Conservation (phyloP, 2,797 vertebrate species). For the Thripadectes ignobilis region DNA sequence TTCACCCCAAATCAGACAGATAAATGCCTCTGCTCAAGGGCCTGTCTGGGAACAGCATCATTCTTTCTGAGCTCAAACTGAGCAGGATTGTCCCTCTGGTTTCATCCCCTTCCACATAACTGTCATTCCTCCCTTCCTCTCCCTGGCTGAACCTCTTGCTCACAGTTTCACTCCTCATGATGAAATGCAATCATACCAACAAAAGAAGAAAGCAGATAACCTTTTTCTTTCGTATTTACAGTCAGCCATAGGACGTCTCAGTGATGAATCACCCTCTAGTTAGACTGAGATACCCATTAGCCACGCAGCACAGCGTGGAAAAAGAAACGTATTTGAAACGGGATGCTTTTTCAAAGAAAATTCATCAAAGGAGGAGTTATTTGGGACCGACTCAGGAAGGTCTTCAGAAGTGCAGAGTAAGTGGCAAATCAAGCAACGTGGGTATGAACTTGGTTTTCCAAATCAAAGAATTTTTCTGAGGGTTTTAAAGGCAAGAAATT, state of each 20-base stretch:
- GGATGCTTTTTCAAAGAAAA: not conserved
- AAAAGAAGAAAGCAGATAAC: not conserved
- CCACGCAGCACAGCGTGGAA: not conserved
- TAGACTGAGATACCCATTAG: not conserved
- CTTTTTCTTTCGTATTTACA: not conserved
- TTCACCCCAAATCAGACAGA: constrained; percentile 11
- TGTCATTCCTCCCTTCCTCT: not conserved
- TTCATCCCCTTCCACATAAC: not conserved
- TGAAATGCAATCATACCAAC: not conserved
- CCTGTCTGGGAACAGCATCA: not conserved
- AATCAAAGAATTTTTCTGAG: not conserved
- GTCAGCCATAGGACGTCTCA: not conserved
- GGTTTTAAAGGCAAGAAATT: not conserved
- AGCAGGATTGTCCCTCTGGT: not conserved
- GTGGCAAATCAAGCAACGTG: rapidly evolving
- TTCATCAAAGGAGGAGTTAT: not conserved
- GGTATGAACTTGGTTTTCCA: not conserved
- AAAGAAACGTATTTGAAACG: not conserved
- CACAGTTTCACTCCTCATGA: not conserved
- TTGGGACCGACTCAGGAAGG: not conserved
- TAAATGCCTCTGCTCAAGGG: constrained; percentile 5
- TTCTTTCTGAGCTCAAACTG: not conserved
- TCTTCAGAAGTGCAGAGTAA: not conserved
- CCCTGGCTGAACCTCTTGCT: not conserved
- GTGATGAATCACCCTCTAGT: not conserved